A percentile compares a stretch with the other conserved stretches of the same genome.
Evolutionary conservation across 2,113 vertebrate genomes (phyloP).

Genomic region (Bambusicola thoracicus): DNA sequence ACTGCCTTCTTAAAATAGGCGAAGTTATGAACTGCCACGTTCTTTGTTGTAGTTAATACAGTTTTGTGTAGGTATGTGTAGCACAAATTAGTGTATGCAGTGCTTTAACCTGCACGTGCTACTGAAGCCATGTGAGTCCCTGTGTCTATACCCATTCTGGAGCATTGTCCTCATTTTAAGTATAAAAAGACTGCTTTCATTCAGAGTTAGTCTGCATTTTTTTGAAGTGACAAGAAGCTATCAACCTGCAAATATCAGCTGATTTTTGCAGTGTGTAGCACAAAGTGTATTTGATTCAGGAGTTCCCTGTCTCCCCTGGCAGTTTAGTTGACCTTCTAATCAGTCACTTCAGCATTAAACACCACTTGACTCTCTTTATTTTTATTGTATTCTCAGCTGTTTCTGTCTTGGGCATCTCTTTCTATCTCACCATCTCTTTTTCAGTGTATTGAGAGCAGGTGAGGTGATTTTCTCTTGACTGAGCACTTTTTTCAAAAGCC

Average conservation of each 20-base stretch:
- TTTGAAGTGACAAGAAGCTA: neutral
- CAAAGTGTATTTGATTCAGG: neutral
- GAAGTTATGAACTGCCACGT: neutral
- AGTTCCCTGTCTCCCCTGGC: neutral
- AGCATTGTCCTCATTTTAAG: neutral
- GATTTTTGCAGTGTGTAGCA: neutral
- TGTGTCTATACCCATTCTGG: neutral
- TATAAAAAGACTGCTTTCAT: no score
- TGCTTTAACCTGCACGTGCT: neutral
- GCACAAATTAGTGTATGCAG: neutral
- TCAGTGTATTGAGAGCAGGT: neutral
- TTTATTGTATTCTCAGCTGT: neutral
- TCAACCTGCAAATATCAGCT: neutral
- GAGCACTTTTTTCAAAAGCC: neutral
- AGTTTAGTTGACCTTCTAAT: neutral
- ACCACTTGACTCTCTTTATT: neutral
- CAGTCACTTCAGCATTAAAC: neutral
- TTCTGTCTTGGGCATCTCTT: neutral
- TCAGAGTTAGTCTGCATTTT: neutral
- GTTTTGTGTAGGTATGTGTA: neutral
- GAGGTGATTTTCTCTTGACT: neutral
- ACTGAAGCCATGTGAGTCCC: neutral
- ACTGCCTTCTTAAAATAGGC: neutral
- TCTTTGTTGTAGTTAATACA: neutral
- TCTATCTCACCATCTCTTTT: neutral